Base-by-base conservation (phyloP, 53 echinoderm and acorn worm species). In the Antedon mediterranea region DNA sequence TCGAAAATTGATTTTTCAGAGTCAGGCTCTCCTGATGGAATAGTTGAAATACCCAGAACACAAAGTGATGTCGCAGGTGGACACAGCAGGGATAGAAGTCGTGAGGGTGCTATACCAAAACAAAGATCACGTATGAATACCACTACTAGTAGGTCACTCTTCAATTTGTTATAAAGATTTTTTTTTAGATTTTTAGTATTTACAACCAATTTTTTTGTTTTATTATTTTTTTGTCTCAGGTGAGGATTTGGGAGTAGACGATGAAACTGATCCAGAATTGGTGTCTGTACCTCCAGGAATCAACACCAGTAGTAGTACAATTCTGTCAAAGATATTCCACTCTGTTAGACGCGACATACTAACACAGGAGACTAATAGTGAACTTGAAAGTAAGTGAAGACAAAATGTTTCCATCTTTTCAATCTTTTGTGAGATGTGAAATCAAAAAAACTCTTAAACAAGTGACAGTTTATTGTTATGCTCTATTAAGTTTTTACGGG, bases 41-140 rank as follows among this genome's bases (percentile, higher is more conserved):
- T 57, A 57, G 57, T 32, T 33, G 76, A 32, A 76, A 76, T 76
- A 26, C 34, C 34, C 0, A 76, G 76, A 78, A 78, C 78, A 73
- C 27, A 13, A 79, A 72, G 3, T 33, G 76, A 26, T 72, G 73
- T 72, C 28, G 79, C 73, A 73, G 73, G 28, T 4, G 33, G 82
- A 30, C 85, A 93, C 81, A 88, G 90, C 34, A 28, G 84, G 31
- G 87, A 88, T 76, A 31, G 76, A 32, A 34, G 34, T 20, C 32
- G 76, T 79, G 97, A 95, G 80, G 97, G 97, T 74, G 91, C 92
- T 23, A 92, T 95, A 71, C 97, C 97, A 37, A 95, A 95, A 81
- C 83, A 88, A 44, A 87, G 83, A 72, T 31, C 85, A 30, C 82
- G 71, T 29, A 31, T 74, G 34, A 84, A 75, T 80, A 88, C 76